Evolutionary conservation across 2,888 invertebrate genomes (phyloP), one percentile per base, ranked within the genome.

Genomic region (Germaria angustata): DNA sequence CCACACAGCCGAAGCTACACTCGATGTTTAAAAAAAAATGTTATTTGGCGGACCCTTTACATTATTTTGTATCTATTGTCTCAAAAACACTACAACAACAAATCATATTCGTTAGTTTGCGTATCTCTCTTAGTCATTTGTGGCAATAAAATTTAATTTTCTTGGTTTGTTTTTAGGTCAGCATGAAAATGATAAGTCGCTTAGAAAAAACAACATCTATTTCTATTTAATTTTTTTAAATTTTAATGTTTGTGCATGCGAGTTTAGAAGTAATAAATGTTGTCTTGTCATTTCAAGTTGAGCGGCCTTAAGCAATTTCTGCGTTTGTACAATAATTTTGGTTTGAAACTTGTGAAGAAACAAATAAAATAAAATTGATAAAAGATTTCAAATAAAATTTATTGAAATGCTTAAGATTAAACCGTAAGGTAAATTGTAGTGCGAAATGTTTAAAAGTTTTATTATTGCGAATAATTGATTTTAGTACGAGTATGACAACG

Each of bases 111-210:
- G 36, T 66, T 46, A 66, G 55, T 65, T 55, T n/a, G n/a, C n/a
- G n/a, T n/a, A 5, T 51, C 44, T 55, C 63, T 63, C 44, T 46
- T 49, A 76, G 66, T 49, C 46, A 76, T 66, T 75, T 57, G 46
- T 39, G 36, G 49, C 46, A 22, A 76, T 59, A 76, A 76, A 68
- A 68, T 66, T 76, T 66, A 41, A 68, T 57, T 76, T 46, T 75
- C 51, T 55, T 65, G 41, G 46, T 39, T 76, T 66, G 39, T 76
- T 73, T 73, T 75, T 75, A 46, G 75, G 75, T 75, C 75, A 75
- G 46, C 75, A 65, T 59, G 22, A 8, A 59, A 63, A 59, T 36
- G 59, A 59, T 59, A 36, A 24, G 22, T 49, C 36, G 46, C 36
- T 22, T 15, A 49, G 24, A 46, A 15, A n/a, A 57, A 44, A 57